phyloP scores from a whole-genome alignment of 2,888 invertebrate species.

The Brenthis hecate region DNA sequence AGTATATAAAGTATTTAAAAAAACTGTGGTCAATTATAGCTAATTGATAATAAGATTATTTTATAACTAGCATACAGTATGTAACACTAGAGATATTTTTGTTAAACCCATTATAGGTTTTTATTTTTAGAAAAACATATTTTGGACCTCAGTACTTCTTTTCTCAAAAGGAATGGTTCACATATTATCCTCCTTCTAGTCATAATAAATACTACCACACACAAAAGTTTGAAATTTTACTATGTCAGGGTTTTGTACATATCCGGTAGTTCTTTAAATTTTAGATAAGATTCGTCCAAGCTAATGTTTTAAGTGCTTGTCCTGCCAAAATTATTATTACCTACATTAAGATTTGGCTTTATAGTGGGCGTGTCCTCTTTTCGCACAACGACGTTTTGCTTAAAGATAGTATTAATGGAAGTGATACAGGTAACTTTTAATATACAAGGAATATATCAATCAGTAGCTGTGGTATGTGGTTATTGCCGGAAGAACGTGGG shows the following conservation, averaged over 20 bases:
- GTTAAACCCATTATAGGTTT: background rate
- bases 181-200: slow-evolving; percentile 29
- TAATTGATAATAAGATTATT: no score
- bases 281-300: background rate
- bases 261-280: background rate
- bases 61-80: no score
- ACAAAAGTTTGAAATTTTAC: slow-evolving; percentile 37
- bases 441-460: no score
- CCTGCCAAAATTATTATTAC: background rate
- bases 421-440: no score
- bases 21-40: no score
- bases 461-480: no score
- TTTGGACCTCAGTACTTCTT: background rate
- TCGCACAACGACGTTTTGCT: no score
- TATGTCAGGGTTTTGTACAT: slow-evolving; percentile 24
- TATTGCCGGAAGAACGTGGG: no score
- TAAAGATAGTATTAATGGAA: no score
- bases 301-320: background rate
- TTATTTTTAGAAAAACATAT: background rate
- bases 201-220: slow-evolving; percentile 40
- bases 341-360: background rate
- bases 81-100: no score
- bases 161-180: slow-evolving; percentile 22
- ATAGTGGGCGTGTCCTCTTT: no score
- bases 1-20: no score